phyloP scores from a whole-genome alignment of 2,113 vertebrate genomes.

The Laticauda laticaudata region DNA sequence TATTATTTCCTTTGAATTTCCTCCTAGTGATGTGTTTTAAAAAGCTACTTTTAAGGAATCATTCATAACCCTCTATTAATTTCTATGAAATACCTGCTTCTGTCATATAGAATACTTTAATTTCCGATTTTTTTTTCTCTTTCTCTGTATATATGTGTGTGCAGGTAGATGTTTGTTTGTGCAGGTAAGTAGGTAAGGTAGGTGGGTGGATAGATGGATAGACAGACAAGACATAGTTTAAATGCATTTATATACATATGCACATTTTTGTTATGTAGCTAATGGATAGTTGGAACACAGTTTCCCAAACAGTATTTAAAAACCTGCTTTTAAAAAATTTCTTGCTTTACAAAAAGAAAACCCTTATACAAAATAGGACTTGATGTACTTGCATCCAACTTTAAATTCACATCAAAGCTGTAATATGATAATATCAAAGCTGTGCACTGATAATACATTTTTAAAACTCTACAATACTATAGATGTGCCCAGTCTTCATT shows the following conservation, averaged over 20 bases:
- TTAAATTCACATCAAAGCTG: neutral
- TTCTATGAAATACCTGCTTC: neutral
- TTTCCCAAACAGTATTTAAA: neutral
- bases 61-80: neutral
- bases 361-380: conserved; percentile 3
- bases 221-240: neutral
- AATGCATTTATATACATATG: neutral
- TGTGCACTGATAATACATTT: neutral
- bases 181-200: neutral
- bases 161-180: neutral
- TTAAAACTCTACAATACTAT: neutral
- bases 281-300: neutral
- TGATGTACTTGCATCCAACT: neutral
- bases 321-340: neutral
- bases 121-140: neutral
- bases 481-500: neutral
- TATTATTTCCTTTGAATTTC: neutral
- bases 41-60: neutral
- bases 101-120: neutral
- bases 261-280: neutral
- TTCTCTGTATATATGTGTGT: neutral
- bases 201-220: neutral
- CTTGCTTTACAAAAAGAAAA: neutral
- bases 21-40: neutral
- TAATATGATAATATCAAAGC: neutral